These are phyloP conservation scores for Lucilia sericata DNA, from an alignment of 1,140 invertebrate genomes.

Conservation along the genomic window DNA sequence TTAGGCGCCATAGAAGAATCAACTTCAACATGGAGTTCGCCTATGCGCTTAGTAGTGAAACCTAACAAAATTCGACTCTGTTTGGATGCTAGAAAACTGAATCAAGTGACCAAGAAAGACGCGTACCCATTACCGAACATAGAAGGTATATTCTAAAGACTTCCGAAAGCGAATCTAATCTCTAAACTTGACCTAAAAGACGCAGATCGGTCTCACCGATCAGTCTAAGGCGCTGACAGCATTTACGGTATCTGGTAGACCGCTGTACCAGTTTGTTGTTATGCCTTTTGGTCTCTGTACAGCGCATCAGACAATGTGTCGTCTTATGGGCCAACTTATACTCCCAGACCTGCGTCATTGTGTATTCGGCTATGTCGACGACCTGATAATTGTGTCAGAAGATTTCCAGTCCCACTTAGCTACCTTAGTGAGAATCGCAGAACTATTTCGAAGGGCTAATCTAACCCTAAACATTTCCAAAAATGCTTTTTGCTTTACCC, in stretches of 20 bases:
- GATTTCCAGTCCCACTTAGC: constrained; percentile 35
- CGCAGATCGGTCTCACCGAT: constrained; percentile 58
- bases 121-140: constrained; percentile 55
- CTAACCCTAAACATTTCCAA: constrained; percentile 41
- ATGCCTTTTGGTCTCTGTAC: constrained; percentile 52
- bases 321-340: constrained; percentile 44
- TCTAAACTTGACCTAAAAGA: constrained; percentile 58
- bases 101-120: constrained; percentile 50
- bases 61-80: constrained; percentile 44
- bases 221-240: constrained; percentile 66
- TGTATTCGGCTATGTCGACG: constrained; percentile 37
- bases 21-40: constrained; percentile 23
- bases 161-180: constrained; percentile 48
- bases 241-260: constrained; percentile 51
- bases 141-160: constrained; percentile 49
- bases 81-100: constrained; percentile 59
- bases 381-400: constrained; percentile 25
- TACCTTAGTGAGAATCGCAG: constrained; percentile 1
- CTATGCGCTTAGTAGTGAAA: constrained; percentile 35
- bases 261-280: constrained; percentile 52
- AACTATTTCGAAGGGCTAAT: constrained; percentile 27
- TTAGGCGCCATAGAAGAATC: constrained; percentile 37
- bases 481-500: constrained; percentile 2
- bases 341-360: background rate
- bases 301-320: constrained; percentile 37